These are phyloP conservation scores for Pyrocephalus nanus DNA, from an alignment of 2,797 vertebrate genomes.

Conservation along the genomic window DNA sequence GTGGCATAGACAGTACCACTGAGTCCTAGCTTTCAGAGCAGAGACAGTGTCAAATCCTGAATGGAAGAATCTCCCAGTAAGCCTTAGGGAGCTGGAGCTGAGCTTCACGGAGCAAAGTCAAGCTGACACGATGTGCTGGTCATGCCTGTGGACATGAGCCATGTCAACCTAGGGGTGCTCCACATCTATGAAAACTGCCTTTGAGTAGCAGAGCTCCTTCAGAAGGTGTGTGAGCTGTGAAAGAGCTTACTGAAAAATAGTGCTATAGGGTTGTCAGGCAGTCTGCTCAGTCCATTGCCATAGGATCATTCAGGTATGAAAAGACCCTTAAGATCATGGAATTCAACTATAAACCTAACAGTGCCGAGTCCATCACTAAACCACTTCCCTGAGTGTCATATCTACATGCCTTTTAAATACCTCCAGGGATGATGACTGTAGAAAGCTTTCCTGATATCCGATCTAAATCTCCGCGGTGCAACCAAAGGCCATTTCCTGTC, in stretches of 20 bases:
- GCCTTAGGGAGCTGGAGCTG: background rate
- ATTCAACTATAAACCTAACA: background rate
- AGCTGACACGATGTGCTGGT: background rate
- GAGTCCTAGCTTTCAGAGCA: background rate
- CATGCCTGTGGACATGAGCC: accelerated
- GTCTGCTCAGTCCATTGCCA: background rate
- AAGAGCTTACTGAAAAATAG: background rate
- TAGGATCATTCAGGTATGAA: background rate
- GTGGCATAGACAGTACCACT: background rate
- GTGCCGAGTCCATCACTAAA: background rate
- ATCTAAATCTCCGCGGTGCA: background rate
- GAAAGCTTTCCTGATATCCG: background rate
- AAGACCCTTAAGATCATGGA: background rate
- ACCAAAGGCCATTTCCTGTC: background rate
- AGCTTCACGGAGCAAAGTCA: background rate
- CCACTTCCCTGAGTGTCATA: accelerated
- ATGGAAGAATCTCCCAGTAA: background rate
- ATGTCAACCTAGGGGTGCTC: background rate
- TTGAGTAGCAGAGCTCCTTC: background rate
- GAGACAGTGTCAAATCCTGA: background rate
- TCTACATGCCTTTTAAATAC: background rate
- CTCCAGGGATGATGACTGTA: background rate
- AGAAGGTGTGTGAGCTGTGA: background rate
- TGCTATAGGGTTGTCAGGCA: background rate
- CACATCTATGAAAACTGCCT: background rate